Evolutionary conservation across 2,113 vertebrate genomes (phyloP), one percentile per base, ranked within the genome.

Genomic region (Hippocampus comes): DNA sequence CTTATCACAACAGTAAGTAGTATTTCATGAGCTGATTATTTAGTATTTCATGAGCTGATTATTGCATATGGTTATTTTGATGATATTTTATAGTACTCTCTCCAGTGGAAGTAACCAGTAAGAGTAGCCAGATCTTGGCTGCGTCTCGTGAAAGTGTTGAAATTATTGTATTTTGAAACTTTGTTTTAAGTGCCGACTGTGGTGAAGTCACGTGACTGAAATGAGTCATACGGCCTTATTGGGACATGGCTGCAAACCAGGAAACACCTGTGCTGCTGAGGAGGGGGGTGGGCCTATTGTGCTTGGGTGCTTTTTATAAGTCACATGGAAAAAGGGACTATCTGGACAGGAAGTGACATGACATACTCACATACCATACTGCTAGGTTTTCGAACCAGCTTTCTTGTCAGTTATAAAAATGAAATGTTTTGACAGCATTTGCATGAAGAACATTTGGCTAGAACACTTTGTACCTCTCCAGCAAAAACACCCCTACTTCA

Each of bases 241-340:
- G 59, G 86, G 86, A 83, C 84, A 82, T 70, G 18, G 78, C 75
- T 79, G 78, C 76, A 80, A 80, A 83, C 76, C 87, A 91, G 90
- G 90, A 91, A 88, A 81, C 90, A 91, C 89, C 89, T 91, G 90
- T 79, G 74, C 74, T 42, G 78, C 76, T 12, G 75, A 78, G 73
- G 63, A 48, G 49, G 77, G 77, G 74, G 68, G 67, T 66, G 69
- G 69, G 67, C 20, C 87, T 67, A 90, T 90, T 91, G 90, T 91
- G 74, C 89, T 69, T 51, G 30, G 53, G 67, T 82, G 76, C 79
- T 88, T 88, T 90, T 87, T 86, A 80, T 88, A 87, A 84, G 68
- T 80, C 59, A 63, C 59, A 34, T 84, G 86, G 71, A 82, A 82
- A 89, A 73, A 49, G 80, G 84, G 79, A 79, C 76, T 87, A 87